These are phyloP conservation scores for Conopomorpha cramerella DNA, from an alignment of 1,140 invertebrate species.

Conservation along the genomic window DNA sequence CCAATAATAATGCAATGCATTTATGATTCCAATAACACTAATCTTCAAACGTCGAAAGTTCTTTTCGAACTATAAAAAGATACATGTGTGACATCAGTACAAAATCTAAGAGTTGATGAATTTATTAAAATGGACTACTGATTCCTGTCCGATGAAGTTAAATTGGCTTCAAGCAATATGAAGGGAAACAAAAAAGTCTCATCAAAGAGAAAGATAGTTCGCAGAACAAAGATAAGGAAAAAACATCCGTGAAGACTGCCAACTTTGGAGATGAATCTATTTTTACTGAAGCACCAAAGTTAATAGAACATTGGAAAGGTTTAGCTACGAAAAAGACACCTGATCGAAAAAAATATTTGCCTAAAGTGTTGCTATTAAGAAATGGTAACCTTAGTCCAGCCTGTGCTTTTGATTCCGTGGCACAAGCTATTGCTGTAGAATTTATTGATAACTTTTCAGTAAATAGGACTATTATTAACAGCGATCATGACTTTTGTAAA, in stretches of 20 bases:
- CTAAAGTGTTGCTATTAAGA: neutral
- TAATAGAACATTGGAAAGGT: conserved; percentile 1
- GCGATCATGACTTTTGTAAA: neutral
- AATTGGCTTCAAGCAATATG: neutral
- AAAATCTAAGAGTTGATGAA: conserved; percentile 1
- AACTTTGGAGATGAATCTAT: conserved; percentile 1
- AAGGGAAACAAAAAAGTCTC: neutral
- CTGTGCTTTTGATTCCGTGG: conserved; percentile 1
- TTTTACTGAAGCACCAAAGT: neutral
- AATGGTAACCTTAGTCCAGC: neutral
- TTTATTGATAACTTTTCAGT: neutral
- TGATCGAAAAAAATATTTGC: neutral
- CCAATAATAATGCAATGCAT: neutral
- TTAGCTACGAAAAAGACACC: neutral
- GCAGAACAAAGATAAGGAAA: neutral
- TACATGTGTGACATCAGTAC: neutral
- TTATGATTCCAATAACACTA: neutral
- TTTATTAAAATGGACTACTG: neutral
- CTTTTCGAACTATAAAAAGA: neutral
- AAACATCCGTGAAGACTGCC: no score
- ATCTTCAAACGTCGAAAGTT: neutral
- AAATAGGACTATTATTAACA: neutral
- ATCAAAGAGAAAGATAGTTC: neutral
- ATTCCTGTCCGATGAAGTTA: conserved; percentile 1
- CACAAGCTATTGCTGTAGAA: conserved; percentile 1